phyloP scores from a whole-genome alignment of 1,140 invertebrate species.

The Drosophila sucinea region DNA sequence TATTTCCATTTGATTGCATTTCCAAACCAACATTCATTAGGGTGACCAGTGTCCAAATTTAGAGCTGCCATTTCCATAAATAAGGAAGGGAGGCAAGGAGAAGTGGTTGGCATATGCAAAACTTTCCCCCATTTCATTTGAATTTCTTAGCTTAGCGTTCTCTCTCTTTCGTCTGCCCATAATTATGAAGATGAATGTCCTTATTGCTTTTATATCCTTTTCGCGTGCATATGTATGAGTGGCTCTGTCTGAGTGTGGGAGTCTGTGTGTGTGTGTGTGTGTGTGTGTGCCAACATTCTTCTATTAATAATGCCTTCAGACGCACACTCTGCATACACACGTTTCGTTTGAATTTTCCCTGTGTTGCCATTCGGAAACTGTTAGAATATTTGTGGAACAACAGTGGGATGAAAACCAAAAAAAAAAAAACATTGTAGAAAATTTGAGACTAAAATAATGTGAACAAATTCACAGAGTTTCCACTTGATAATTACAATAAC shows the following conservation, averaged over 20 bases:
- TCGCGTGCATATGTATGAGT: conserved; percentile 37
- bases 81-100: not conserved
- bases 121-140: conserved; percentile 72
- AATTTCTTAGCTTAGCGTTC: conserved; percentile 40
- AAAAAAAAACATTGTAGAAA: not conserved
- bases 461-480: too few relatives aligned
- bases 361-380: conserved; percentile 60
- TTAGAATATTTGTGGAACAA: conserved; percentile 38
- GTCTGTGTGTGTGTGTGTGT: conserved; percentile 18
- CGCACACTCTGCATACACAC: conserved; percentile 76
- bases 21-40: conserved; percentile 61
- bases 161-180: conserved; percentile 25
- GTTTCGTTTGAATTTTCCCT: conserved; percentile 58
- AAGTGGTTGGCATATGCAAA: conserved; percentile 66
- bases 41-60: conserved; percentile 65
- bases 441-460: not conserved
- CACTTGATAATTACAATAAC: too few relatives aligned
- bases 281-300: conserved; percentile 62
- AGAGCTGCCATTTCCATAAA: conserved; percentile 78
- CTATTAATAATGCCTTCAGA: conserved; percentile 81
- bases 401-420: conserved; percentile 21
- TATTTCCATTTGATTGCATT: conserved; percentile 80
- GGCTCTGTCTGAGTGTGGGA: not conserved
- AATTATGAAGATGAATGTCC: conserved; percentile 80
- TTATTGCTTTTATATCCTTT: conserved; percentile 78